Conservation (phyloP, 2,797 vertebrate genomes). For the Cacajao melanocephalus region DNA sequence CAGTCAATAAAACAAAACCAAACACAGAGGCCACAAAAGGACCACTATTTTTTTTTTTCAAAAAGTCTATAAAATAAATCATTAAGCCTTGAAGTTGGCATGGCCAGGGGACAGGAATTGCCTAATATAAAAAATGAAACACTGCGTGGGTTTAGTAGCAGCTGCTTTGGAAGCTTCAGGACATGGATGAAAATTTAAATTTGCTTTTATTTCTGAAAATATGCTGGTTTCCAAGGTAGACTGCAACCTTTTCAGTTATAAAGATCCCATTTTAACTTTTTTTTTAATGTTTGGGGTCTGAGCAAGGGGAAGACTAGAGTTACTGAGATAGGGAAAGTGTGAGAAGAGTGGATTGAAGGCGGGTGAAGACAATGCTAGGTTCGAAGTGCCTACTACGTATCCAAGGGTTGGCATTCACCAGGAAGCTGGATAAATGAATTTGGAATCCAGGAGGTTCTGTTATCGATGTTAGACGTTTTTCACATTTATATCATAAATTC, state of each 20-base stretch:
- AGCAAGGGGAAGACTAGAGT: background rate
- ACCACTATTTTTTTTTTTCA: background rate
- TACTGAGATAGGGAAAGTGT: background rate
- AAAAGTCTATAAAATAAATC: background rate
- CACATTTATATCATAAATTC: background rate
- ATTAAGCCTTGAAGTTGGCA: background rate
- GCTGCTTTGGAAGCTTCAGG: background rate
- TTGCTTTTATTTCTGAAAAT: constrained; percentile 29
- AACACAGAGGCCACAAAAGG: background rate
- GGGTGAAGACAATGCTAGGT: background rate
- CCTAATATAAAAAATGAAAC: background rate
- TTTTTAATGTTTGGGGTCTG: background rate
- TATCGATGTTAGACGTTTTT: background rate
- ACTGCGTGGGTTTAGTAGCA: background rate
- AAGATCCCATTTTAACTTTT: background rate
- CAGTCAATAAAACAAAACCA: background rate
- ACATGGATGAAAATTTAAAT: background rate
- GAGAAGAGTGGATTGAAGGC: background rate
- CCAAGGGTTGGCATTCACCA: background rate
- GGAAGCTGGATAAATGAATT: background rate
- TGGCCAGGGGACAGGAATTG: background rate
- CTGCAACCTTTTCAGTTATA: background rate
- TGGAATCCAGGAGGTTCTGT: background rate
- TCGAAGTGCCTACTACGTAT: background rate
- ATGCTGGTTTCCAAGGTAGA: background rate